Conservation (phyloP, 2,797 vertebrate species). For the Graptemys geographica region DNA sequence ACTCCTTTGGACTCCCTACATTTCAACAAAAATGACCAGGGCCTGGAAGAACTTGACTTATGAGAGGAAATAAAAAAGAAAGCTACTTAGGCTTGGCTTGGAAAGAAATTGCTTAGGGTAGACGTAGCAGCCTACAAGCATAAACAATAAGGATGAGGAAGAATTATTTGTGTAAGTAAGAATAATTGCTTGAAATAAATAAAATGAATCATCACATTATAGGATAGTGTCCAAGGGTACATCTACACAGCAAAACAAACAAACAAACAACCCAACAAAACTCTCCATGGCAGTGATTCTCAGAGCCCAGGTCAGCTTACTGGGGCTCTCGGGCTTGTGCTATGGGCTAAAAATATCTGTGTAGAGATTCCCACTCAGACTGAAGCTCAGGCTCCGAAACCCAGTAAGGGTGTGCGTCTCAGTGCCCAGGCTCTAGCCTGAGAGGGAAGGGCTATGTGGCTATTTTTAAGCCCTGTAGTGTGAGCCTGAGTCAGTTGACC, state of each 20-base stretch:
- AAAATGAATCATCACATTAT: neutral
- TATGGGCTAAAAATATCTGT: too few relatives aligned
- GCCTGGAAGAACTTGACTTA: neutral
- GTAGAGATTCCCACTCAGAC: too few relatives aligned
- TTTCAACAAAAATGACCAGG: neutral
- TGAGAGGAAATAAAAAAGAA: neutral
- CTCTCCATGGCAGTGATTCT: neutral
- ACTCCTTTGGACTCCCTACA: neutral
- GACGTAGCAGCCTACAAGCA: neutral
- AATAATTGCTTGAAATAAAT: neutral
- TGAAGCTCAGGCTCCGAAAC: too few relatives aligned
- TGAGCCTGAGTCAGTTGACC: neutral
- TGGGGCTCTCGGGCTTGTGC: too few relatives aligned
- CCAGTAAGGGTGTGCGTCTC: neutral
- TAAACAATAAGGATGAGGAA: constrained; percentile 4
- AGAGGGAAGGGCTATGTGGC: neutral
- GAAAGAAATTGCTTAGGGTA: neutral
- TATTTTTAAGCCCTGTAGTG: neutral
- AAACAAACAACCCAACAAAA: neutral
- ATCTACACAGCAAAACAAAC: neutral
- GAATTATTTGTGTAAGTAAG: neutral
- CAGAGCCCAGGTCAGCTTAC: neutral
- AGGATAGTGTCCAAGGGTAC: neutral
- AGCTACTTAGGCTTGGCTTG: neutral
- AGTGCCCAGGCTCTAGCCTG: neutral